These are phyloP conservation scores for Prolemur simus DNA, from an alignment of 2,113 vertebrate species.

Conservation along the genomic window DNA sequence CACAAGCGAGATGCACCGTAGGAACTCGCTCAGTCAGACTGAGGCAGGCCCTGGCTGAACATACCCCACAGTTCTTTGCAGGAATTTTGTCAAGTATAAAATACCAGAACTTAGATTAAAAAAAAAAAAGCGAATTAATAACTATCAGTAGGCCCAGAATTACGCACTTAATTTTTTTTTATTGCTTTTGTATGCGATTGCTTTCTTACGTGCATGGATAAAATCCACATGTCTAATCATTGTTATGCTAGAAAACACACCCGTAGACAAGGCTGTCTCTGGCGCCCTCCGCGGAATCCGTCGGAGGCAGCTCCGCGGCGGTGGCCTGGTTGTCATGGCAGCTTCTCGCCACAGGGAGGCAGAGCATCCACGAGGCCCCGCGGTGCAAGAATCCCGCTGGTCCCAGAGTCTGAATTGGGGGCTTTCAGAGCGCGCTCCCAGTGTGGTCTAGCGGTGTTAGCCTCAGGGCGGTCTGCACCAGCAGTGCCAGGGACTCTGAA, in stretches of 20 bases:
- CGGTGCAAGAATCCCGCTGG: not conserved
- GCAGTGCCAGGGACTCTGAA: accelerated
- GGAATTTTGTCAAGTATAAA: not conserved
- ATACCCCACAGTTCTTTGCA: not conserved
- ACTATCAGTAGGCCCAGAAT: not conserved
- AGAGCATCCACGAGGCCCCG: not conserved
- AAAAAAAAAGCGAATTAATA: not conserved
- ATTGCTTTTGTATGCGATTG: not conserved
- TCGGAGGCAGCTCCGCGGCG: accelerated
- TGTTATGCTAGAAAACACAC: not conserved
- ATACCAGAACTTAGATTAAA: not conserved
- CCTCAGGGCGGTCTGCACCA: too few species aligned
- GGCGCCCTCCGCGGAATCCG: not conserved
- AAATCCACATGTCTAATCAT: not conserved
- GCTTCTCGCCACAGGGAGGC: not conserved
- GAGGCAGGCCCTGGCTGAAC: not conserved
- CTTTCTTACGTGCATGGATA: not conserved
- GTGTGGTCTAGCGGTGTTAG: not conserved
- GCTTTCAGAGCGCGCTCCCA: accelerated
- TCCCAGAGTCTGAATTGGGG: not conserved
- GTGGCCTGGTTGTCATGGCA: not conserved
- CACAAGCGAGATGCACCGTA: not conserved
- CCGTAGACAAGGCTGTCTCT: not conserved
- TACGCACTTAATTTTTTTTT: not conserved
- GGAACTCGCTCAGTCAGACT: not conserved